Conservation (phyloP, 2,888 invertebrate species). For the Hipparchia sbordonii region DNA sequence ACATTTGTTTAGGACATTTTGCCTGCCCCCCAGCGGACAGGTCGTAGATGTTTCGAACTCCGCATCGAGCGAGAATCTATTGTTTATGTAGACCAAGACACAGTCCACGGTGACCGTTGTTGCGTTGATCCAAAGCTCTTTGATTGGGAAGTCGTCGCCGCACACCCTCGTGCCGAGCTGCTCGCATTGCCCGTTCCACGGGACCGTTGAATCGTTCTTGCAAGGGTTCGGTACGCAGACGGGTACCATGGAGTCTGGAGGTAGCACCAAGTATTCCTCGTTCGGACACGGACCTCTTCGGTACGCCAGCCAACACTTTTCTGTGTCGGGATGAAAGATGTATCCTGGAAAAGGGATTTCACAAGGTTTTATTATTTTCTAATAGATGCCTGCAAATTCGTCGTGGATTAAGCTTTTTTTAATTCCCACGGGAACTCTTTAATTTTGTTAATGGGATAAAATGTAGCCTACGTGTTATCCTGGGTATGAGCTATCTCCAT, state of each 20-base stretch:
- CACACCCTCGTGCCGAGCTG: conserved; percentile 62
- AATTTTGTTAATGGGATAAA: no score
- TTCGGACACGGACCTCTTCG: conserved; percentile 84
- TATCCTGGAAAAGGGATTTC: conserved; percentile 64
- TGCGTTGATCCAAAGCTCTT: conserved; percentile 83
- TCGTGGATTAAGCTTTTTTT: no score
- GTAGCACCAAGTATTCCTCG: conserved; percentile 82
- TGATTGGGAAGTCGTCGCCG: conserved; percentile 53
- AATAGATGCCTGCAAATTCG: no score
- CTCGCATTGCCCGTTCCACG: conserved; percentile 76
- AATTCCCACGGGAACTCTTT: no score
- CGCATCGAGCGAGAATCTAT: conserved; percentile 54
- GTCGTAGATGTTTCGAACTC: not conserved
- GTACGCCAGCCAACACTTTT: conserved; percentile 85
- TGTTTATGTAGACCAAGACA: conserved; percentile 56
- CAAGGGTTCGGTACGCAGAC: conserved; percentile 86
- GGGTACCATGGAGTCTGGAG: conserved; percentile 76
- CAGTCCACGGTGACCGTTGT: conserved; percentile 84
- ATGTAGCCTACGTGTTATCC: no score
- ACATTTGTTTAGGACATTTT: conserved; percentile 59
- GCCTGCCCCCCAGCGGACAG: conserved; percentile 65
- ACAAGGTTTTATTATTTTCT: not conserved
- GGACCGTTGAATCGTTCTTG: conserved; percentile 71
- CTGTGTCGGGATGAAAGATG: conserved; percentile 84
- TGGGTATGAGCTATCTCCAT: no score